phyloP scores from a whole-genome alignment of 2,888 invertebrate genomes.

The Callyntrura guangdongensis region DNA sequence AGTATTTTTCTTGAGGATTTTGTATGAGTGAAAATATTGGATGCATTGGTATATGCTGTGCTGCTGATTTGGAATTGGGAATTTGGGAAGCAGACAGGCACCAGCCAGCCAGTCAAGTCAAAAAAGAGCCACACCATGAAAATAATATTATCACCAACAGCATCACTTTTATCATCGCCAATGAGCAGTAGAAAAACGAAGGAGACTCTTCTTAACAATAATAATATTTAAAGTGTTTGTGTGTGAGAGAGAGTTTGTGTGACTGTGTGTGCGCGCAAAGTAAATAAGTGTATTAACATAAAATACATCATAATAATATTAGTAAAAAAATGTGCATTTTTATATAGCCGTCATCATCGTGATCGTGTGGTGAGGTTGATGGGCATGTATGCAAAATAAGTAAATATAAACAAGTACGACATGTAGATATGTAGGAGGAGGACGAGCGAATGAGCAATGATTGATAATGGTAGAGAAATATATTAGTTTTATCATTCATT shows the following conservation, averaged over 20 bases:
- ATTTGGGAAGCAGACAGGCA: slow-evolving; percentile 73
- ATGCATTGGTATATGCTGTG: no score
- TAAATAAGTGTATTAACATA: slow-evolving; percentile 21
- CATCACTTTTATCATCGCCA: neutral
- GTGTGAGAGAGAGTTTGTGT: slow-evolving; percentile 16
- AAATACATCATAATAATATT: neutral
- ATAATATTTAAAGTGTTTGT: slow-evolving; percentile 6
- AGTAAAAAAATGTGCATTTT: slow-evolving; percentile 38
- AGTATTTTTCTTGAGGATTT: slow-evolving; percentile 23
- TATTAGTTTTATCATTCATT: neutral
- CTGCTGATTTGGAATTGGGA: slow-evolving; percentile 43
- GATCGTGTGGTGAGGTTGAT: neutral
- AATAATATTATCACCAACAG: slow-evolving; percentile 41
- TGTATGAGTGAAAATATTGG: slow-evolving; percentile 19
- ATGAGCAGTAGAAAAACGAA: neutral
- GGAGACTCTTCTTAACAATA: slow-evolving; percentile 12
- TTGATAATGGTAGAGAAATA: neutral
- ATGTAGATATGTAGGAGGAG: neutral
- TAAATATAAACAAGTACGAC: slow-evolving; percentile 34
- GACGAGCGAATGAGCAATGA: neutral
- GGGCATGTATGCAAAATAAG: slow-evolving; percentile 29
- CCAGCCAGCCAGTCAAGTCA: slow-evolving; percentile 55
- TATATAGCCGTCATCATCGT: slow-evolving; percentile 12
- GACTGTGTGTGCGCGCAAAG: neutral
- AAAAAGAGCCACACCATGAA: slow-evolving; percentile 63